Evolutionary conservation across 2,797 vertebrate species (phyloP), one percentile per base, ranked within the genome.

Genomic region (Vespertilio murinus): DNA sequence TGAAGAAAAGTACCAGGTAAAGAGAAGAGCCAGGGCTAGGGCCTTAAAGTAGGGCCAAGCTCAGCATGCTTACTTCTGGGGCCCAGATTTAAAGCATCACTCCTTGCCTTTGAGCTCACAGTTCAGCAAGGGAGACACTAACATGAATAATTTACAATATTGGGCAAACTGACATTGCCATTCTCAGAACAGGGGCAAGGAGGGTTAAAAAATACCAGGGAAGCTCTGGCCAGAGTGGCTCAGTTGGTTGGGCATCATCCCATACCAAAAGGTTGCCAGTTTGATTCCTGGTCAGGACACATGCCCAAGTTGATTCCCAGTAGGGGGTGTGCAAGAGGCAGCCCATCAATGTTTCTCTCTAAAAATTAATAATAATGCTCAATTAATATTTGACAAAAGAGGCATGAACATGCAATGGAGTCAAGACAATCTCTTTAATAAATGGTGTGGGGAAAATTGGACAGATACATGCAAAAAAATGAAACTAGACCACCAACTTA

Each of bases 111-210:
- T 30, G 54, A 85, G n/a, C 47, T 77, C 13, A 40, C 54, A 87
- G 35, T 71, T 94, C 78, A 94, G 33, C 23, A 14, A 78, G 80
- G 14, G 80, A 87, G 87, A 87, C 35, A 35, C 65, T 84, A 47
- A 74, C 25, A 18, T 67, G 70, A 80, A n/a, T 80, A 80, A 77
- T 84, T 84, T 47, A 54, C 8, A 70, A 14, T 38, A 54, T 13
- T 70, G 73, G 71, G 40, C 30, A 49, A 45, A 59, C 25, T 77
- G 90, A 75, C 65, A 65, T 25, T 59, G 45, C 69, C n/a, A 23
- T 96, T 96, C 70, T 89, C 71, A 75, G 45, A 83, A 78, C 40
- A 78, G 54, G 33, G 16, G 0, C 30, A 49, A 49, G 59, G 45
- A 89, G 12, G 38, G 11, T 81, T 86, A 74, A 64, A 56, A 47